Base-by-base conservation (phyloP, 2,113 vertebrate species). In the Antigone vipio region DNA sequence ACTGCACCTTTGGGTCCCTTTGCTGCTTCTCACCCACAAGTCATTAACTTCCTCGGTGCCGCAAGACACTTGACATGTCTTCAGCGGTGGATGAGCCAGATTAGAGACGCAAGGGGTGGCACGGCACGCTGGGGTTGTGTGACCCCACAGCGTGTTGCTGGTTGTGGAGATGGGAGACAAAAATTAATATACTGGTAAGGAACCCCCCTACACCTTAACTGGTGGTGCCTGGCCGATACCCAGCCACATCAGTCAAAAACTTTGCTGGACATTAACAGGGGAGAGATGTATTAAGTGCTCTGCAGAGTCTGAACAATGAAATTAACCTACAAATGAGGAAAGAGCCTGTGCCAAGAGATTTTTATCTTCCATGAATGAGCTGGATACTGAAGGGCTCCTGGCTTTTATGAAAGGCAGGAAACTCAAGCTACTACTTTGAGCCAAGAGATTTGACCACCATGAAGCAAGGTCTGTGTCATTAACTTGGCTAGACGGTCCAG, bases 261-360 rank as follows among this genome's bases (percentile, higher is more conserved):
- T 59, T 74, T 87, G 49, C 76, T 89, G 86, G 21, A 55, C 50
- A 89, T 60, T 82, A 73, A 67, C 74, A 82, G 80, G 32, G 59
- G 87, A 93, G 59, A 38, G 63, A 68, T 79, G 77, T 85, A 91
- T 89, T 93, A 85, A 32, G 21, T 93, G 81, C 81, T 87, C 62
- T 71, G 45, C 74, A 75, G 83, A 68, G 79, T 49, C 42, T 75
- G 92, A 92, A 88, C 95, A 97, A 93, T 94, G 89, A 59, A 83
- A 93, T 92, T 79, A 85, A 76, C 76, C 60, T 95, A 82, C 93
- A 91, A 97, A 64, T 63, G 91, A 88, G 88, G 85, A 93, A 97
- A 80, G 94, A 73, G 60, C 47, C 89, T 30, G 55, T 97, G 97
- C 97, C 97, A 98, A 97, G 89, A 98, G 98, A 97, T 97, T 92